A percentile compares a stretch with the other conserved stretches of the same genome.
phyloP scores from a whole-genome alignment of 2,888 invertebrate species.

The Trissolcus japonicus region DNA sequence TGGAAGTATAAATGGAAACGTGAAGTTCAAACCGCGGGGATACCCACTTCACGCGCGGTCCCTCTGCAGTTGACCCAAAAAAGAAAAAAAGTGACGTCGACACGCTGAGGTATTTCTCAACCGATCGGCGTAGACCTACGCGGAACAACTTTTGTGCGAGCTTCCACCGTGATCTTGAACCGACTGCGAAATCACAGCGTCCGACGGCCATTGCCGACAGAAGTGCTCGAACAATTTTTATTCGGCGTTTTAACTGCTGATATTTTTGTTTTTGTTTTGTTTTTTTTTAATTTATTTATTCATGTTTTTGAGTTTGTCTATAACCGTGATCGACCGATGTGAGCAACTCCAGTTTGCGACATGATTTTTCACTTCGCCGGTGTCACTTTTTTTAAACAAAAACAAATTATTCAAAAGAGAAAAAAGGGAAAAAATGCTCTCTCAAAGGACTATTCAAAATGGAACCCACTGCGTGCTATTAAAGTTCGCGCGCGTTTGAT shows the following conservation, averaged over 20 bases:
- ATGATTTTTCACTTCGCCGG: no score
- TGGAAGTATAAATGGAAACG: slow-evolving; percentile 11
- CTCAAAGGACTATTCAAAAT: no score
- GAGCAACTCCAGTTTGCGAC: background rate
- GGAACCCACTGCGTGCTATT: no score
- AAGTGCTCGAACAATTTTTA: slow-evolving; percentile 19
- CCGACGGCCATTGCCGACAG: slow-evolving; percentile 42
- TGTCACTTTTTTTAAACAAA: no score
- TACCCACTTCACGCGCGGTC: slow-evolving; percentile 2
- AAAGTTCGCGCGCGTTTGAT: no score
- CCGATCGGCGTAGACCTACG: slow-evolving; percentile 9
- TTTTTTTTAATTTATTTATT: no score
- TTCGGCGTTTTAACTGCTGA: slow-evolving; percentile 10
- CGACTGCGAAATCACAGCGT: slow-evolving; percentile 7
- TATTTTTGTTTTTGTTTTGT: background rate
- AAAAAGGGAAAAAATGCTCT: no score
- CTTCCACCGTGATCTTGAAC: slow-evolving; percentile 42
- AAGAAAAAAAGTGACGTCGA: slow-evolving; percentile 23
- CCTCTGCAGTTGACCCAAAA: slow-evolving; percentile 13
- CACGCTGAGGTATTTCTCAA: slow-evolving; percentile 33
- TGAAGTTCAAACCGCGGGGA: slow-evolving; percentile 10
- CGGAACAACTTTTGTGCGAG: slow-evolving; percentile 27
- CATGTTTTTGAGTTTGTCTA: slow-evolving; percentile 6
- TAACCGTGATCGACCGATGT: slow-evolving; percentile 19
- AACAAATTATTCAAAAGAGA: no score